Percentiles rank a stretch among this genome's conserved stretches.
phyloP scores from a whole-genome alignment of 2,888 invertebrate species.

The Alentia gelatinosa region DNA sequence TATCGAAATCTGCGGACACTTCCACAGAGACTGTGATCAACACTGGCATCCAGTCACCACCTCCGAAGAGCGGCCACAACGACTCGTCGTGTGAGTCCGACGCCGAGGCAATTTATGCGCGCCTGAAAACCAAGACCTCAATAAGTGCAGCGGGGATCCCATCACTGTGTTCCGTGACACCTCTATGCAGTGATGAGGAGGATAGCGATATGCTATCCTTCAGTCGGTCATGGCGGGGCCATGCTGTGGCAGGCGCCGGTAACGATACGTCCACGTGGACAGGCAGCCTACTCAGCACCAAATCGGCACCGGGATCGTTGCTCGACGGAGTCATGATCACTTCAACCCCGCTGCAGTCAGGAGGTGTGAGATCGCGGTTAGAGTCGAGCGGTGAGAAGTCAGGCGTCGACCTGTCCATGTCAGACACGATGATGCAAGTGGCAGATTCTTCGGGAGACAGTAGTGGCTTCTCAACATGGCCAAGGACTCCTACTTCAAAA shows the following conservation, averaged over 20 bases:
- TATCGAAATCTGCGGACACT: slow-evolving; percentile 31
- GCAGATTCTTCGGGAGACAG: slow-evolving; percentile 34
- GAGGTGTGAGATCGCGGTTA: neutral
- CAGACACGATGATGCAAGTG: slow-evolving; percentile 6
- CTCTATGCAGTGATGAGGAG: slow-evolving; percentile 67
- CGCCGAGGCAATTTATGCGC: slow-evolving; percentile 73
- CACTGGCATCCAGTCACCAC: neutral
- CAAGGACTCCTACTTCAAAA: slow-evolving; percentile 54
- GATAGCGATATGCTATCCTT: slow-evolving; percentile 58
- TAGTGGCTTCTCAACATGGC: slow-evolving; percentile 62
- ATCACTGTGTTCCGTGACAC: slow-evolving; percentile 70
- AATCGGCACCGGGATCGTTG: slow-evolving; percentile 56
- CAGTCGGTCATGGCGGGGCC: slow-evolving; percentile 32
- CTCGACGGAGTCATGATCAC: neutral
- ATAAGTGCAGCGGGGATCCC: slow-evolving; percentile 73
- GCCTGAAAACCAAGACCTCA: slow-evolving; percentile 73
- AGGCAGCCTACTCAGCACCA: slow-evolving; percentile 53
- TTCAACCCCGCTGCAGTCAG: slow-evolving; percentile 27
- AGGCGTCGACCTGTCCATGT: slow-evolving; percentile 7
- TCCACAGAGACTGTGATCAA: slow-evolving; percentile 19
- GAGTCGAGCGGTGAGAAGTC: neutral
- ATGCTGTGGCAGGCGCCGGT: neutral
- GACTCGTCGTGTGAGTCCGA: slow-evolving; percentile 71
- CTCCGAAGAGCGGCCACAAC: neutral
- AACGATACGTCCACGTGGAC: neutral